phyloP scores from a whole-genome alignment of 2,888 invertebrate species.

The Drosophila paucipuncta region DNA sequence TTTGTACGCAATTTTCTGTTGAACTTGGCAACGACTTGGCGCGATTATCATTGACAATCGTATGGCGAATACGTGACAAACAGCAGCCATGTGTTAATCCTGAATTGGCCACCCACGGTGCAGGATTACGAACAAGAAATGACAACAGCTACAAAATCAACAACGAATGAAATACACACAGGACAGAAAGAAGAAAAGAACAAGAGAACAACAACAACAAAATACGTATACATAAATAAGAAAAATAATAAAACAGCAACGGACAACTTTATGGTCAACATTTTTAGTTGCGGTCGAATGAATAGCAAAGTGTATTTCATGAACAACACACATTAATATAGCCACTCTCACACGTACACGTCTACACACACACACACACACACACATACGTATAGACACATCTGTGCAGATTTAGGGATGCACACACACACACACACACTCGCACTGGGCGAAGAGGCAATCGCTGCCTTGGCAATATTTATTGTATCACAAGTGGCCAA shows the following conservation, averaged over 20 bases:
- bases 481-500: constrained; percentile 73
- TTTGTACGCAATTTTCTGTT: constrained; percentile 52
- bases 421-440: background rate
- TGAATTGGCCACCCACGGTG: constrained; percentile 28
- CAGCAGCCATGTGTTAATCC: constrained; percentile 72
- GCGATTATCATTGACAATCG: constrained; percentile 62
- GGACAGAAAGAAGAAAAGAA: background rate
- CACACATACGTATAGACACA: background rate
- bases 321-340: constrained; percentile 67
- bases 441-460: constrained; percentile 23
- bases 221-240: constrained; percentile 69
- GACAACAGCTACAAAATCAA: constrained; percentile 28
- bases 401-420: constrained; percentile 4
- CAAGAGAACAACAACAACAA: background rate
- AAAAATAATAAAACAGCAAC: constrained; percentile 61
- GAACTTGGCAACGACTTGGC: constrained; percentile 42
- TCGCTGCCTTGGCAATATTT: constrained; percentile 67
- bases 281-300: constrained; percentile 82
- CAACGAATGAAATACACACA: constrained; percentile 36
- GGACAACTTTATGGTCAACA: constrained; percentile 74
- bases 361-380: constrained; percentile 6
- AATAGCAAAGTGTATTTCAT: constrained; percentile 76
- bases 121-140: constrained; percentile 27
- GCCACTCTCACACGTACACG: constrained; percentile 36
- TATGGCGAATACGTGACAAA: constrained; percentile 60